These are phyloP conservation scores for Peromyscus melanophrys DNA, from an alignment of 2,797 vertebrate genomes.

Conservation along the genomic window DNA sequence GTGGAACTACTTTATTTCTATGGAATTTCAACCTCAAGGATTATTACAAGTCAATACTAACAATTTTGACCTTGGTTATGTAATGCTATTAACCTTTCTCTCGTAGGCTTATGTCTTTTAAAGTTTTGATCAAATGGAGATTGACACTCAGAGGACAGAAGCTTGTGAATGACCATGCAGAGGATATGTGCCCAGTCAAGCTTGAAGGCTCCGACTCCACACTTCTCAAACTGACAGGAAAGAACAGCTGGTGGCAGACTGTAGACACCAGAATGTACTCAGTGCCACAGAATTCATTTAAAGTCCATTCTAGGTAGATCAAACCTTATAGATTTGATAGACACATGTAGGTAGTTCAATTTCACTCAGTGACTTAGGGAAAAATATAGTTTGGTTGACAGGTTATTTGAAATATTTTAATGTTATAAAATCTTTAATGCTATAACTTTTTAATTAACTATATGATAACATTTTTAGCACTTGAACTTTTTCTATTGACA, in stretches of 20 bases:
- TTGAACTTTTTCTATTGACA: neutral
- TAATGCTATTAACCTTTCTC: neutral
- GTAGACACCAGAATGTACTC: neutral
- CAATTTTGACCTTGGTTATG: constrained; percentile 41
- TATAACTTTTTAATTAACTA: neutral
- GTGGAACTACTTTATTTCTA: constrained; percentile 19
- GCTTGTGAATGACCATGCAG: neutral
- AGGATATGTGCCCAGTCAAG: neutral
- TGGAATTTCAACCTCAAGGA: constrained; percentile 47
- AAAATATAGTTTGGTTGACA: neutral
- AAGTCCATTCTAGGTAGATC: neutral
- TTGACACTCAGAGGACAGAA: constrained; percentile 8
- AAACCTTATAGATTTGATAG: neutral
- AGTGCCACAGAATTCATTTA: neutral
- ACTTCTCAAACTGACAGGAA: neutral
- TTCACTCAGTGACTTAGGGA: neutral
- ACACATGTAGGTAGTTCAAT: neutral
- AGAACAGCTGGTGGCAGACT: neutral
- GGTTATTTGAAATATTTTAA: constrained; percentile 25
- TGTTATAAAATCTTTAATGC: neutral
- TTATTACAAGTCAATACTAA: constrained; percentile 50
- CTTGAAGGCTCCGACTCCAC: neutral
- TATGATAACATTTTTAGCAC: neutral
- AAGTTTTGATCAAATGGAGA: neutral
- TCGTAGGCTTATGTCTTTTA: neutral